Evolutionary conservation across 2,113 vertebrate genomes (phyloP).

Genomic region (Entelurus aequoreus): DNA sequence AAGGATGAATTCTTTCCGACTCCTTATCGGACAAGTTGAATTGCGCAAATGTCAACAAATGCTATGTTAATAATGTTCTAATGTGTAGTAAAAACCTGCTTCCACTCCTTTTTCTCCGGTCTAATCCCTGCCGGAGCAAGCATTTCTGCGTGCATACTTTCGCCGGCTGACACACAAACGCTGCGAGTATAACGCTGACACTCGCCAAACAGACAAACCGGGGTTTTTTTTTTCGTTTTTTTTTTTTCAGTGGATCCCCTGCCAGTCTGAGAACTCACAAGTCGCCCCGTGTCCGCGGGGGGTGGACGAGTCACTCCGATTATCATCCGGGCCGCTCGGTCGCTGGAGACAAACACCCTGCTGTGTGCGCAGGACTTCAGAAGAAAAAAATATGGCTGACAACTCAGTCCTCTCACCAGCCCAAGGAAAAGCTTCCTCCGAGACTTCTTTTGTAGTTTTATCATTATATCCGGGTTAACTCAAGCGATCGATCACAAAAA

Average conservation of each 20-base stretch:
- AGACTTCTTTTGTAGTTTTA: neutral
- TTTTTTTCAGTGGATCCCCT: neutral
- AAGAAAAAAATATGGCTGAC: neutral
- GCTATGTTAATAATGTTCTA: too few relatives aligned
- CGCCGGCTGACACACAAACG: neutral
- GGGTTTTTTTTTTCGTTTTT: neutral
- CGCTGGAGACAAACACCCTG: slow-evolving; percentile 20
- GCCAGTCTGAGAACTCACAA: neutral
- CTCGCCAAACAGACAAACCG: neutral
- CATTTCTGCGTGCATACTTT: neutral
- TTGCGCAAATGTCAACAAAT: too few relatives aligned
- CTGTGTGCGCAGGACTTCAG: slow-evolving; percentile 12
- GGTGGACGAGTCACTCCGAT: neutral
- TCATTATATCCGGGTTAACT: too few relatives aligned
- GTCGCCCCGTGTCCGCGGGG: neutral
- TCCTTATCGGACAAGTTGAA: too few relatives aligned
- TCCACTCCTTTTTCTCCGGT: neutral
- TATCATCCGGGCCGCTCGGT: slow-evolving; percentile 18
- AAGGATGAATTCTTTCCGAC: too few relatives aligned
- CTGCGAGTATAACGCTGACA: slow-evolving; percentile 5
- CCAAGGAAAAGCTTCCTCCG: neutral
- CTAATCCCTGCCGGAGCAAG: neutral
- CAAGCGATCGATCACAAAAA: too few relatives aligned
- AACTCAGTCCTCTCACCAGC: neutral
- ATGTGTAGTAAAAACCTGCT: too few relatives aligned